Percentiles rank a stretch among this genome's conserved stretches.
Evolutionary conservation across 2,888 invertebrate genomes (phyloP).

Genomic region (Folsomia manolachei): DNA sequence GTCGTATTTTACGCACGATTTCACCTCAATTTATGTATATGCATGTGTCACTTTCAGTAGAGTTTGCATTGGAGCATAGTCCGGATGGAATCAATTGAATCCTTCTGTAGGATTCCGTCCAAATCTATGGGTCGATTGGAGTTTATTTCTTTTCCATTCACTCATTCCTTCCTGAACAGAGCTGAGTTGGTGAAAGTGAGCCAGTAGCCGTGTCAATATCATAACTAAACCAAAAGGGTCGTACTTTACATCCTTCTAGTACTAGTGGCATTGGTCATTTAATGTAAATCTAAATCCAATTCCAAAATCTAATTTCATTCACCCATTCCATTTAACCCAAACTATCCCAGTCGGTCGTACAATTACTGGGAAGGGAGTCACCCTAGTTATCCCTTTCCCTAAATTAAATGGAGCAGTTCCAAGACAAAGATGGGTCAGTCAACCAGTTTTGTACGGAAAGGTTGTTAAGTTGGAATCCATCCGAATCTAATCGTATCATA

Average conservation of each 20-base stretch:
- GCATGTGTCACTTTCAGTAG: conserved; percentile 50
- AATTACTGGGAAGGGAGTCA: too few species aligned
- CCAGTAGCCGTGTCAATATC: neutral
- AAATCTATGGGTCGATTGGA: neutral
- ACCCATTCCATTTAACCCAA: neutral
- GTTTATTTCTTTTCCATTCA: conserved; percentile 22
- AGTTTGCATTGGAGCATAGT: conserved; percentile 13
- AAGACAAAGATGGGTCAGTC: neutral
- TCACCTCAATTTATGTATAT: conserved; percentile 50
- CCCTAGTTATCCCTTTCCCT: neutral
- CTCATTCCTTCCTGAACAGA: neutral
- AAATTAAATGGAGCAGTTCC: neutral
- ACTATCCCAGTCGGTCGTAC: neutral
- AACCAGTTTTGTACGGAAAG: neutral
- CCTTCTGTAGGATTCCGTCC: neutral
- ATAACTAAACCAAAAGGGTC: too few species aligned
- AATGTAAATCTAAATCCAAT: neutral
- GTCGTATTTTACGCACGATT: conserved; percentile 48
- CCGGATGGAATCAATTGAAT: conserved; percentile 2
- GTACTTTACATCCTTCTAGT: too few species aligned
- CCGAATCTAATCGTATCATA: neutral
- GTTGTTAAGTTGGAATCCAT: neutral
- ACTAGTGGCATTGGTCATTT: neutral
- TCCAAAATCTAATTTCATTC: neutral
- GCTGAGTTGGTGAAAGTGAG: neutral